Conservation (phyloP, 2,113 vertebrate genomes). For the Gavia stellata region DNA sequence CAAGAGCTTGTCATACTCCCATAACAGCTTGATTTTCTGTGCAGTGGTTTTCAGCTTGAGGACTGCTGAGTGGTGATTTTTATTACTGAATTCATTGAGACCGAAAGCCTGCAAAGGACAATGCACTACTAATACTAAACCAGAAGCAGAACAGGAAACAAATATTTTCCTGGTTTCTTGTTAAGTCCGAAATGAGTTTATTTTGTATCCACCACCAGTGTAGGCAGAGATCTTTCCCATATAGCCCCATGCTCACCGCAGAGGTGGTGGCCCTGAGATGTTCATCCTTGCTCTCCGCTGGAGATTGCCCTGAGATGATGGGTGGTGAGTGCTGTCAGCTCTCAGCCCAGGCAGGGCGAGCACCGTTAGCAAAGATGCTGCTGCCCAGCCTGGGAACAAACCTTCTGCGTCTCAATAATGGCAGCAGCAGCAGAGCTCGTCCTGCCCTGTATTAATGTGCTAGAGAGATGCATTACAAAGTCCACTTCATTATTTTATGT, state of each 20-base stretch:
- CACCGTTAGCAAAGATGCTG: not conserved
- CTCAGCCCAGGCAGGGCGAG: not conserved
- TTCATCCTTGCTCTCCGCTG: not conserved
- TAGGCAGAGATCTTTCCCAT: not conserved
- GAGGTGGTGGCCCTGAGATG: not conserved
- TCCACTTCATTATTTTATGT: not conserved
- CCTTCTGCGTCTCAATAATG: not conserved
- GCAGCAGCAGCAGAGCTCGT: not conserved
- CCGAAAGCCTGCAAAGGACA: not conserved
- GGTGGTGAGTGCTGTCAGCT: not conserved
- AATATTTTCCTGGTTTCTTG: not conserved
- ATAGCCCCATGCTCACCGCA: accelerated
- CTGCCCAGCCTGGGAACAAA: not conserved
- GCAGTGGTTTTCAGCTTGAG: not conserved
- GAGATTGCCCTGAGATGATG: not conserved
- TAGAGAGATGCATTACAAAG: not conserved
- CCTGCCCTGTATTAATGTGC: not conserved
- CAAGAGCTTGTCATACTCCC: not conserved
- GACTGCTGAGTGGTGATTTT: not conserved
- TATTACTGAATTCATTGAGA: not conserved
- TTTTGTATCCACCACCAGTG: not conserved
- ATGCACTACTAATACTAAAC: not conserved
- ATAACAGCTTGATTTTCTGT: not conserved
- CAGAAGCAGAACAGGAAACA: not conserved
- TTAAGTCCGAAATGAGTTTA: not conserved